phyloP scores from a whole-genome alignment of 1,140 invertebrate species.

The Tribolium madens region DNA sequence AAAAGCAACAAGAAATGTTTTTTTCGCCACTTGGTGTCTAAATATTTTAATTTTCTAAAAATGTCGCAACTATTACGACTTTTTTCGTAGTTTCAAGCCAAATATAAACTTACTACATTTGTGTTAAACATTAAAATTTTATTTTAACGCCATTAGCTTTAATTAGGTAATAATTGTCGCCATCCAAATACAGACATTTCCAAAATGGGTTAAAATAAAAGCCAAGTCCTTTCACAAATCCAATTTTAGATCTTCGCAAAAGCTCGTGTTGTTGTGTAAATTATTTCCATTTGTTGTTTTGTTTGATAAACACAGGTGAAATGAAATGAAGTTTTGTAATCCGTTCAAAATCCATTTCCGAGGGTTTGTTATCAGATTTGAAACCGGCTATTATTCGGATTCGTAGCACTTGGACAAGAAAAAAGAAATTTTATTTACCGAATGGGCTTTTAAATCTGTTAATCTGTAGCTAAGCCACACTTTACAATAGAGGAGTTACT shows the following conservation, averaged over 20 bases:
- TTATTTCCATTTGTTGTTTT: background rate
- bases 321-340: constrained; percentile 18
- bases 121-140: no score
- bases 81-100: no score
- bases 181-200: no score
- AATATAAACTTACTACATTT: no score
- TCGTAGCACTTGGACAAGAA: background rate
- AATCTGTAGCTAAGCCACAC: constrained; percentile 27
- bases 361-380: background rate
- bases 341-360: constrained; percentile 21
- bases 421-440: constrained; percentile 11
- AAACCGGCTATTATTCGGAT: background rate
- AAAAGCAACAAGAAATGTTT: no score
- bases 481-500: constrained; percentile 37
- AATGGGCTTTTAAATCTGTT: constrained; percentile 29
- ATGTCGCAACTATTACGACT: no score
- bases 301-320: constrained; percentile 12
- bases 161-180: no score
- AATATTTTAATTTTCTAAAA: no score
- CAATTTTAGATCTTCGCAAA: background rate
- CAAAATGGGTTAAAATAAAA: background rate
- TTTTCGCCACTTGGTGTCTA: no score
- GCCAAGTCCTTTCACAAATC: background rate
- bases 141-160: no score
- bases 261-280: background rate